phyloP scores from a whole-genome alignment of 2,888 invertebrate species.

The Stenotaenia linearis region DNA sequence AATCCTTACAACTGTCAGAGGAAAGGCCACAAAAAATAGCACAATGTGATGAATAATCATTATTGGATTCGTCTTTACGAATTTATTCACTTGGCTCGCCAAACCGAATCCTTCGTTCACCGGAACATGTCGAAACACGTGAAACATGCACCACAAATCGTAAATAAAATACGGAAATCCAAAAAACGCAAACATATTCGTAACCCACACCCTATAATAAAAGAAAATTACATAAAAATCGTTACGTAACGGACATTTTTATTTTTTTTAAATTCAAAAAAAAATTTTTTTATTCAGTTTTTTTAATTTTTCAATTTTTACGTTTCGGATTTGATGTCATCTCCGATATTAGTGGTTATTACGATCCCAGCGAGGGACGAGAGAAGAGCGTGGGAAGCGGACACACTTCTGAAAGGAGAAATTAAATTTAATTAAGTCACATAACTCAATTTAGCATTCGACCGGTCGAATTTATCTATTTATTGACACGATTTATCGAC shows the following conservation, averaged over 20 bases:
- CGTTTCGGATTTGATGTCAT: constrained; percentile 28
- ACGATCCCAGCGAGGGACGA: background rate
- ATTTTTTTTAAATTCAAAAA: too few relatives aligned
- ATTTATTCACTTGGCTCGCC: background rate
- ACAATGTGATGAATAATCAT: constrained; percentile 19
- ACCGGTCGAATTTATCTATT: background rate
- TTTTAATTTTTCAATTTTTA: too few relatives aligned
- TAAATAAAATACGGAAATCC: constrained; percentile 31
- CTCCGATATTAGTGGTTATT: background rate
- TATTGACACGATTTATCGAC: background rate
- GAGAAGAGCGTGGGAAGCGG: constrained; percentile 5
- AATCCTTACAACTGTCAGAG: background rate
- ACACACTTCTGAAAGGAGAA: background rate
- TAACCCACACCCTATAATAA: constrained; percentile 19
- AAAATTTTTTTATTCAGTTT: background rate
- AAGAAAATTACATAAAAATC: background rate
- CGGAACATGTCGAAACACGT: background rate
- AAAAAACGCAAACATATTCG: constrained; percentile 28
- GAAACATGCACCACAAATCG: constrained; percentile 24
- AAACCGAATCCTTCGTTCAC: background rate
- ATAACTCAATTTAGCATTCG: background rate
- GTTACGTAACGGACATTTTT: background rate
- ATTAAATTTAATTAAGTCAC: background rate
- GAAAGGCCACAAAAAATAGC: background rate
- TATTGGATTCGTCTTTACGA: background rate